Evolutionary conservation across 1,140 invertebrate species (phyloP).

Genomic region (Scaptomyza graminum): DNA sequence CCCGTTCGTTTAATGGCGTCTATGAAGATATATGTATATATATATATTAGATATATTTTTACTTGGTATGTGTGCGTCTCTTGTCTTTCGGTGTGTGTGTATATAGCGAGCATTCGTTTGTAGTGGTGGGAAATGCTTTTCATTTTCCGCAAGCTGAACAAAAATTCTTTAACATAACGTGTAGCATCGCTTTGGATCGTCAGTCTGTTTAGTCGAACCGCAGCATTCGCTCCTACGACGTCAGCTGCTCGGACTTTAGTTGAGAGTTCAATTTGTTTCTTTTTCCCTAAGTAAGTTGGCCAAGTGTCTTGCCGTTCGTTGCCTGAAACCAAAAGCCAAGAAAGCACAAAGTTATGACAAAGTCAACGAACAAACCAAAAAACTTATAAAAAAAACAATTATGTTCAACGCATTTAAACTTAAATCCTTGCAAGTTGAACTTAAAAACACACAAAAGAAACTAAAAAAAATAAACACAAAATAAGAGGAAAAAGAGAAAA

Average conservation of each 20-base stretch:
- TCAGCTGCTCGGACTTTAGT: conserved; percentile 84
- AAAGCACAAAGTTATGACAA: conserved; percentile 11
- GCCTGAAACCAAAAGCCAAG: conserved; percentile 6
- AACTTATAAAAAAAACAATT: conserved; percentile 7
- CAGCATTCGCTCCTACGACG: conserved; percentile 84
- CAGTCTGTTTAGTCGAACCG: conserved; percentile 84
- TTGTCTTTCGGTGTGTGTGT: conserved; percentile 3
- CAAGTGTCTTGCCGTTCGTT: conserved; percentile 26
- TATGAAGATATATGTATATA: conserved; percentile 3
- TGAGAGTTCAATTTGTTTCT: conserved; percentile 84
- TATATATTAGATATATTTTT: background rate
- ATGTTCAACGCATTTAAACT: conserved; percentile 12
- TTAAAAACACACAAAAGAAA: conserved; percentile 27
- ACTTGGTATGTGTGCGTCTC: no score
- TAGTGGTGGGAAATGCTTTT: conserved; percentile 62
- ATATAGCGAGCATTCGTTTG: conserved; percentile 22
- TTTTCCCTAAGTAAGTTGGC: conserved; percentile 84
- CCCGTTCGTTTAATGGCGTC: conserved; percentile 30
- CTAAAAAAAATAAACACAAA: conserved; percentile 4
- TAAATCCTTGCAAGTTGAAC: conserved; percentile 51
- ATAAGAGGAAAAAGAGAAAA: background rate
- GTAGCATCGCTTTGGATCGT: conserved; percentile 83
- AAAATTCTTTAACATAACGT: conserved; percentile 84
- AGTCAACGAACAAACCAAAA: conserved; percentile 20
- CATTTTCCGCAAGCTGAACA: conserved; percentile 76